phyloP scores from a whole-genome alignment of 2,113 vertebrate genomes.

The Hippocampus mohnikei region DNA sequence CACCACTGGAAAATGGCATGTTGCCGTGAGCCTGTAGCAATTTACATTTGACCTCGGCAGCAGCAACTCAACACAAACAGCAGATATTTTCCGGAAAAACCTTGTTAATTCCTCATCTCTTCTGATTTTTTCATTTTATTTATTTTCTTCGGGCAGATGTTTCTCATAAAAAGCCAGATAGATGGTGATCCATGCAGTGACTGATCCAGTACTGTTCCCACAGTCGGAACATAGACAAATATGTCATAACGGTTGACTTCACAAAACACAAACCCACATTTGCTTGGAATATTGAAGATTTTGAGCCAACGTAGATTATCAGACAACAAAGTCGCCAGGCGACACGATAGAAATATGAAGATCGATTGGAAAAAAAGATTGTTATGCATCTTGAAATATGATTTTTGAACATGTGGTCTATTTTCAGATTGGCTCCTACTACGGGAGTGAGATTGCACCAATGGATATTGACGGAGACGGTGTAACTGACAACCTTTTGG shows the following conservation, averaged over 20 bases:
- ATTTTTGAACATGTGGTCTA: neutral
- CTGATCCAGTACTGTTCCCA: constrained; percentile 25
- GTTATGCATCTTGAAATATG: neutral
- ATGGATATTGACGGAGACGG: constrained; percentile 82
- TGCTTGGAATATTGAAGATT: constrained; percentile 22
- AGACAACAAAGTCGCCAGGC: neutral
- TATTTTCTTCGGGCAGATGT: constrained; percentile 52
- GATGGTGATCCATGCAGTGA: constrained; percentile 32
- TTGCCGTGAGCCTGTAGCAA: constrained; percentile 25
- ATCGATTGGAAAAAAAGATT: neutral
- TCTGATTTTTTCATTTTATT: neutral
- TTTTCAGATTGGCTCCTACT: constrained; percentile 95
- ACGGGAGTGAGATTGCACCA: constrained; percentile 88
- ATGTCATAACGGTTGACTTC: constrained; percentile 34
- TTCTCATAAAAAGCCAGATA: constrained; percentile 42
- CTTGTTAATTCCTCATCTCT: constrained; percentile 21
- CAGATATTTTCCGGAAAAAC: constrained; percentile 45
- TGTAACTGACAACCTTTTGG: constrained; percentile 83
- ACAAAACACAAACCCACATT: constrained; percentile 31
- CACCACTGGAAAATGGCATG: constrained; percentile 30
- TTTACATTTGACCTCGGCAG: constrained; percentile 50
- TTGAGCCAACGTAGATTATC: neutral
- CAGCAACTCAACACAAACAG: constrained; percentile 35
- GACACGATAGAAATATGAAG: neutral
- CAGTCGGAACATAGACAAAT: constrained; percentile 38